Evolutionary conservation across 2,797 vertebrate species (phyloP).

Genomic region (Coregonus sp.): DNA sequence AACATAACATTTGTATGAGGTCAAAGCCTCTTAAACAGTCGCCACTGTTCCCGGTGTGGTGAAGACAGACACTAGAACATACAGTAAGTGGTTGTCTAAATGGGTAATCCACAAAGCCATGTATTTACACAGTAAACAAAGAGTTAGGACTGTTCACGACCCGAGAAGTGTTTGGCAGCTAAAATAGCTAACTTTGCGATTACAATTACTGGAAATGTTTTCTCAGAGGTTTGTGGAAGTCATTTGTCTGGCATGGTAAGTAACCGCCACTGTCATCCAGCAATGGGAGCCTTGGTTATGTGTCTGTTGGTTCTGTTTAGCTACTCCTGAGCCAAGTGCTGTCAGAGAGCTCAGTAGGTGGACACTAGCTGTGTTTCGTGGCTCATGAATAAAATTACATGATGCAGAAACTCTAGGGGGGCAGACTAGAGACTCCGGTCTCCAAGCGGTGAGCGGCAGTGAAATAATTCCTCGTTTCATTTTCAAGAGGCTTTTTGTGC

Average conservation of each 20-base stretch:
- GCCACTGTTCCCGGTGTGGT: slow-evolving; percentile 31
- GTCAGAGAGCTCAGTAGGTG: slow-evolving; percentile 30
- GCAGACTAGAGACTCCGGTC: slow-evolving; percentile 77
- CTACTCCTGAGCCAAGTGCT: slow-evolving; percentile 44
- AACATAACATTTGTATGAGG: slow-evolving; percentile 43
- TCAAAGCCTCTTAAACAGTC: slow-evolving; percentile 45
- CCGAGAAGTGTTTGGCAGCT: slow-evolving; percentile 42
- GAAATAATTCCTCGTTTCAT: slow-evolving; percentile 65
- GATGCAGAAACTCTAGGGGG: slow-evolving; percentile 75
- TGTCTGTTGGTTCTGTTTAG: slow-evolving; percentile 46
- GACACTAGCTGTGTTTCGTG: slow-evolving; percentile 48
- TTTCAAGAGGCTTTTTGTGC: slow-evolving; percentile 58
- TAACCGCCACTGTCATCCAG: slow-evolving; percentile 51
- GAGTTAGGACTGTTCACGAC: slow-evolving; percentile 30
- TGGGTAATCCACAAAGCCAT: slow-evolving; percentile 36
- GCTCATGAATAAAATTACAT: slow-evolving; percentile 68
- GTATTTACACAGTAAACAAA: slow-evolving; percentile 46
- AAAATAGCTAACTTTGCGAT: slow-evolving; percentile 48
- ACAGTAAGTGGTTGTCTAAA: slow-evolving; percentile 18
- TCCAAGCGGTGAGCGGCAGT: slow-evolving; percentile 60
- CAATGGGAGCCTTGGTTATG: slow-evolving; percentile 52
- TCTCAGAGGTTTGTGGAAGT: slow-evolving; percentile 54
- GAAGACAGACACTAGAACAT: slow-evolving; percentile 21
- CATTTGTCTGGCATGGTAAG: slow-evolving; percentile 64
- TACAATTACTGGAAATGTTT: slow-evolving; percentile 59